Base-by-base conservation (phyloP, 1,140 invertebrate genomes). In the Ips typographus region DNA sequence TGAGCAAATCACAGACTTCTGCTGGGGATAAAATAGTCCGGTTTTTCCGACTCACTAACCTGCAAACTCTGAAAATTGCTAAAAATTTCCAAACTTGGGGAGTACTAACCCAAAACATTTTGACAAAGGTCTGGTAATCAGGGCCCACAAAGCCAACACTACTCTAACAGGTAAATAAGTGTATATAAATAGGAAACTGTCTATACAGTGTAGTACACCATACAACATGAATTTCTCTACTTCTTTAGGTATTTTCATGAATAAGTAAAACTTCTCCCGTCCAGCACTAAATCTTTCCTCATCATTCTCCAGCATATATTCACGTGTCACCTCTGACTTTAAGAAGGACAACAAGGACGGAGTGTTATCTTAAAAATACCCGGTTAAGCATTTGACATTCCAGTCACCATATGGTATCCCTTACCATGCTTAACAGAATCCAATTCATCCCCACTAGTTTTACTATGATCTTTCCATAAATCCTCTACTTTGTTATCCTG, bases 121-220 rank as follows among this genome's bases (percentile, higher is more conserved):
- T 60, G 84, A 85, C 74, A 93, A 82, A 40, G 91, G 86, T 73
- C 91, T 85, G 47, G 86, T 89, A 2, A 94, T 77, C 52, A 95
- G 83, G 51, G 89, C 88, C 89, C 91, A 94, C 61, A 94, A 79
- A 36, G 94, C 95, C 78, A 98, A 84, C 8, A 94, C 73, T 81
- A 98, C 95, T 74, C 98, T 84, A 56, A 99, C 80, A 41, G 98
- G 98, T 74, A 99, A 84, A 86, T 99, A 98, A 60, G 98, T 99
- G 79, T 98, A 98, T 47, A 99, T 90, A 85, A 96, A 99, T 53
- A 99, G 85, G 81, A 99, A 97, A 39, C 96, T 96, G 84, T 99
- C 98, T n/a, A 94, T 90, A 84, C 97, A 99, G 81, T 93, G 92
- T 78, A 98, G 92, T 79, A 98, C 97, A 47, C 98, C 98, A 87